phyloP scores from a whole-genome alignment of 2,888 invertebrate genomes.

The Aporophyla nigra region DNA sequence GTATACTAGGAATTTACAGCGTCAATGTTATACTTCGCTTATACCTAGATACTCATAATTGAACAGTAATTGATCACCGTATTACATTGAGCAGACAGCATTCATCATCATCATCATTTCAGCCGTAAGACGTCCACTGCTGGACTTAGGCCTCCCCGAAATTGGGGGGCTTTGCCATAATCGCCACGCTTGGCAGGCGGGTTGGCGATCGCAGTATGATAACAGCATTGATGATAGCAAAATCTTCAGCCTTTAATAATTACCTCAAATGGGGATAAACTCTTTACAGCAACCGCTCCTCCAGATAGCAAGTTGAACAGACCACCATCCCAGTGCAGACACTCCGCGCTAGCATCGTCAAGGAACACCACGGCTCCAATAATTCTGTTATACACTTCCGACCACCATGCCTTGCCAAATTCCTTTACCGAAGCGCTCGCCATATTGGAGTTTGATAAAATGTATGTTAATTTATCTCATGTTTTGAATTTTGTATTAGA shows the following conservation, averaged over 20 bases:
- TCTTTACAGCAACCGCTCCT: slow-evolving; percentile 92
- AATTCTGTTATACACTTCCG: slow-evolving; percentile 91
- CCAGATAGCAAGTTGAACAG: slow-evolving; percentile 90
- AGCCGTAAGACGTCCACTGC: too few relatives aligned
- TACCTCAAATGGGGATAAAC: slow-evolving; percentile 92
- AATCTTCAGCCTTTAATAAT: not conserved
- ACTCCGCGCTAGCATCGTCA: slow-evolving; percentile 92
- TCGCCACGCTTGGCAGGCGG: too few relatives aligned
- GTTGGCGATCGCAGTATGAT: too few relatives aligned
- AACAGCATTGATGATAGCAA: too few relatives aligned
- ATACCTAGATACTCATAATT: not conserved
- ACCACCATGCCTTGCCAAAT: slow-evolving; percentile 91
- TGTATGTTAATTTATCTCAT: slow-evolving; percentile 5
- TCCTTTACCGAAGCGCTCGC: slow-evolving; percentile 81
- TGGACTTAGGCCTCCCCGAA: too few relatives aligned
- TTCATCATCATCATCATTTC: too few relatives aligned
- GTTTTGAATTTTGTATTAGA: slow-evolving; percentile 1
- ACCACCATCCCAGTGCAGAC: slow-evolving; percentile 93
- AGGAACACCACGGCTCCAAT: slow-evolving; percentile 92
- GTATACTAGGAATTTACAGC: not conserved
- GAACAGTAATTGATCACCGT: not conserved
- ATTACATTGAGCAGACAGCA: not conserved
- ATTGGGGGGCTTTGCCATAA: too few relatives aligned
- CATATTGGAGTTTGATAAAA: slow-evolving; percentile 59
- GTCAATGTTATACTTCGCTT: not conserved